phyloP scores from a whole-genome alignment of 1,140 invertebrate genomes.

The Sycophila sp. region DNA sequence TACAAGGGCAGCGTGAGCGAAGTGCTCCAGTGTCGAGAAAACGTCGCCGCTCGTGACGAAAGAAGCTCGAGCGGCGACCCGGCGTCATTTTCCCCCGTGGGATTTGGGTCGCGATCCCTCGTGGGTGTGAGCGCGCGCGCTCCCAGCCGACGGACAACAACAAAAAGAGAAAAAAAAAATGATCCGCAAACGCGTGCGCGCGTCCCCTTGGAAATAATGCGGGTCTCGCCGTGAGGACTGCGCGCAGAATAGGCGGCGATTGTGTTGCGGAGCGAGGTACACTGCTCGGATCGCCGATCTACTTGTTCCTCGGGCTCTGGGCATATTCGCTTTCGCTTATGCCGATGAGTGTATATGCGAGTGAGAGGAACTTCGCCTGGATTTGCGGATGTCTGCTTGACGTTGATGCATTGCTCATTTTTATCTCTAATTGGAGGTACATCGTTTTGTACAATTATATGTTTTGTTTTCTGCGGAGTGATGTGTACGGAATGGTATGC shows the following conservation, averaged over 20 bases:
- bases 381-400: too few species aligned
- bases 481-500: too few species aligned
- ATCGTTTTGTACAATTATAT: too few species aligned
- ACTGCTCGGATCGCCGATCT: too few species aligned
- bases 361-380: too few species aligned
- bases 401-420: too few species aligned
- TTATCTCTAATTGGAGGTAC: too few species aligned
- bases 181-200: neutral
- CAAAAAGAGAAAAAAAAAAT: slow-evolving; percentile 6
- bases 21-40: slow-evolving; percentile 41
- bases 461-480: too few species aligned
- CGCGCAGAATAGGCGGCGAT: neutral
- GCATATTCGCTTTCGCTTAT: too few species aligned
- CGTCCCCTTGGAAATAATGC: neutral
- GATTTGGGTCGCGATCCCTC: slow-evolving; percentile 54
- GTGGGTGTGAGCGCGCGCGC: slow-evolving; percentile 46
- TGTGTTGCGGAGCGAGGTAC: neutral
- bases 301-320: too few species aligned
- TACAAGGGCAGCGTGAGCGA: slow-evolving; percentile 32
- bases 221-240: too few species aligned
- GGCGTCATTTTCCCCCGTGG: slow-evolving; percentile 46
- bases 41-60: slow-evolving; percentile 50
- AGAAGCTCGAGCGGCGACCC: slow-evolving; percentile 41
- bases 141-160: neutral
- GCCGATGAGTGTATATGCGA: neutral